Evolutionary conservation across 1,140 invertebrate species (phyloP), one percentile per base, ranked within the genome.

Genomic region (Cotesia chilonis): DNA sequence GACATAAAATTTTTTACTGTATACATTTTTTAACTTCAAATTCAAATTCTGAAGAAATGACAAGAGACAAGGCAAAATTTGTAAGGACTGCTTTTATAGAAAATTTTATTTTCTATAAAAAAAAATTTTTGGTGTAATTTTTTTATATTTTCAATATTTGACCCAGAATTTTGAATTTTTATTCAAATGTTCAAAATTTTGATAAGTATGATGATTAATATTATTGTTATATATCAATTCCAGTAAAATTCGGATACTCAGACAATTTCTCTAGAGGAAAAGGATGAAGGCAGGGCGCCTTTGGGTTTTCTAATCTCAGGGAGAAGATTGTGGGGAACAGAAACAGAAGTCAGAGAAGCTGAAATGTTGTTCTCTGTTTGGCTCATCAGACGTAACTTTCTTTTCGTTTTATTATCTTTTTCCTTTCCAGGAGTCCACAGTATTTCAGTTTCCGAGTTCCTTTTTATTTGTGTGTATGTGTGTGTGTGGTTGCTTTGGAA

Each of bases 221-320:
- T 10, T 52, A 10, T 52, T 55, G 3, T 14, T 5, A 5, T 55
- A 14, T 55, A 14, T 55, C 1, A 17, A 55, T 14, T 55, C n/a
- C 54, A 55, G 4, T 55, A 12, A 12, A 14, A 14, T 55, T 55
- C 17, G 9, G 17, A 17, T 20, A 28, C 4, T 0, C 20, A 59
- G 57, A 59, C 57, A 59, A 59, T 59, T 17, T 59, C 57, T 59
- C 57, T 9, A 10, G 6, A 47, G 5, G 6, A 7, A 47, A 6
- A 7, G 41, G 41, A 47, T 47, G 28, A 55, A 55, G 54, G 54
- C 12, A 20, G 20, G 14, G 10, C 9, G 17, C 57, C 57, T 59
- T 59, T 35, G 57, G 17, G 57, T 20, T 59, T 59, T 59, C 57
- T 59, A 59, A 59, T 59, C 17, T 59, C 57, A 59, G 14, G 6